These are phyloP conservation scores for Ametastegia equiseti DNA, from an alignment of 2,888 invertebrate genomes.

Conservation along the genomic window DNA sequence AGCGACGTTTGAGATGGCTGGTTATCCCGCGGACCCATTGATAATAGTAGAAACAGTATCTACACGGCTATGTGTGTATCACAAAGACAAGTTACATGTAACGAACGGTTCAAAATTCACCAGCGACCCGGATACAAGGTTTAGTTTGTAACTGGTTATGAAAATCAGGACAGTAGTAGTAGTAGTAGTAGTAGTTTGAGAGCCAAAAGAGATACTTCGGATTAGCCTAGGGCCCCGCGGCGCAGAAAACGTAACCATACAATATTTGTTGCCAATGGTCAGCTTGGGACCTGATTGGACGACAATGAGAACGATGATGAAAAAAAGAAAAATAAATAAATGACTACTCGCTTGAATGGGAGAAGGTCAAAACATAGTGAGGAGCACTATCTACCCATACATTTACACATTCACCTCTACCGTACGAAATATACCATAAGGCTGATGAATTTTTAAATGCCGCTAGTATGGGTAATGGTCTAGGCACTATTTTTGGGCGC, in stretches of 20 bases:
- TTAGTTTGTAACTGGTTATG: constrained; percentile 29
- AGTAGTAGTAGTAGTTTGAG: too few species aligned
- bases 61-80: background rate
- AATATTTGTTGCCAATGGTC: background rate
- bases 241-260: background rate
- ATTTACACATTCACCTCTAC: background rate
- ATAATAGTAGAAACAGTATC: background rate
- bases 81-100: background rate
- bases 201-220: background rate
- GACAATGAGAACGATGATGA: background rate
- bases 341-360: background rate
- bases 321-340: background rate
- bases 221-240: background rate
- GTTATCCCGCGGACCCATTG: background rate
- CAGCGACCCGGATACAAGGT: background rate
- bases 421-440: background rate
- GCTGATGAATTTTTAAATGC: constrained; percentile 10
- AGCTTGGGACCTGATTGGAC: background rate
- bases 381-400: background rate
- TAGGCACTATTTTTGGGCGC: background rate
- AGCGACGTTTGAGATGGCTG: too few species aligned
- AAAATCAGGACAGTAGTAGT: constrained; percentile 11
- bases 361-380: background rate
- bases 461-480: background rate
- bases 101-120: constrained; percentile 10